Evolutionary conservation across 2,113 vertebrate genomes (phyloP), one percentile per base, ranked within the genome.

Genomic region (Psephotus haematonotus): DNA sequence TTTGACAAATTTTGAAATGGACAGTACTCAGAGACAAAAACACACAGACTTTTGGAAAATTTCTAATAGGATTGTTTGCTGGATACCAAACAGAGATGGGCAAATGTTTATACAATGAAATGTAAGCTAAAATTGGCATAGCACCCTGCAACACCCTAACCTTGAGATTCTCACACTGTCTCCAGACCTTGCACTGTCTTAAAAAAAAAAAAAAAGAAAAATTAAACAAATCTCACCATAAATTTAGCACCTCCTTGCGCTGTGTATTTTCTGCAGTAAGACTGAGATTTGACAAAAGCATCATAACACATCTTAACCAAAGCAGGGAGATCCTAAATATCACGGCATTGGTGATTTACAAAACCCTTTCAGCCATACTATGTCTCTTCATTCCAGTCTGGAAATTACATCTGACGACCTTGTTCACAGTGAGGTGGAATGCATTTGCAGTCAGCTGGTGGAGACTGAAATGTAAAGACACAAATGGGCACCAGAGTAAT

Each of bases 1-100:
- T 35, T 50, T 5, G 13, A 50, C n/a, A 80, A 52, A 62, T 33
- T 77, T 81, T 81, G 50, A 74, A 53, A 2, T 46, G 90, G 68
- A 86, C 74, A 35, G 43, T 25, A 15, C 90, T 77, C 62, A 86
- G 57, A 93, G 89, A 87, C 76, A 78, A 89, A 50, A 16, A 44
- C 44, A 53, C 86, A 12, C 33, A 6, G 49, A 62, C 14, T 0
- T 82, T 33, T 33, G 77, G 31, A 17, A 71, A 33, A 76, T 65
- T 90, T 67, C 44, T 92, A 64, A 75, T 76, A 59, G 85, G 47
- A 83, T 79, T 76, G 67, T 95, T 96, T 90, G 97, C 97, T 96
- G 96, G 96, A 94, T 93, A 96, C 97, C 98, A 97, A 97, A 97
- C 97, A 62, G 60, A 94, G 59, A 46, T 50, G 43, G 28, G 69